Evolutionary conservation across 2,113 vertebrate genomes (phyloP).

Genomic region (Ctenomys sociabilis): DNA sequence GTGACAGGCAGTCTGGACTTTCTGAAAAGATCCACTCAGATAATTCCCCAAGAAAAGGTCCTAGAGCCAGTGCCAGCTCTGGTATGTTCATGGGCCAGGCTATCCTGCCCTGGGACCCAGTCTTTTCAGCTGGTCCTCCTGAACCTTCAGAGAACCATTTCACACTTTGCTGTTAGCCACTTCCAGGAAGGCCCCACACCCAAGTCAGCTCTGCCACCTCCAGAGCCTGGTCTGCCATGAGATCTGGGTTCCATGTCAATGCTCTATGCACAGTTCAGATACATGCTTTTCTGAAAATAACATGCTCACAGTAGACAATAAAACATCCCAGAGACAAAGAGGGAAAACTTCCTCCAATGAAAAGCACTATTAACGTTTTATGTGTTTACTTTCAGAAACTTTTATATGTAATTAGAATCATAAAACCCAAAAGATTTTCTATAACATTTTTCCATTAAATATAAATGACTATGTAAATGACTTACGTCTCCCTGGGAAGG

Average conservation of each 20-base stretch:
- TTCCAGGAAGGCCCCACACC: neutral
- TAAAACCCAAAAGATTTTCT: constrained; percentile 19
- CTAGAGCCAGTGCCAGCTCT: neutral
- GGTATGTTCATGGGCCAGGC: neutral
- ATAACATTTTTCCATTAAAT: neutral
- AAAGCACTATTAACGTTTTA: constrained; percentile 18
- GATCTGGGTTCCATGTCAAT: neutral
- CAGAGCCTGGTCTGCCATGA: neutral
- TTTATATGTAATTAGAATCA: neutral
- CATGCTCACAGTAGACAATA: neutral
- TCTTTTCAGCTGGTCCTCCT: neutral
- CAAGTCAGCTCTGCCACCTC: neutral
- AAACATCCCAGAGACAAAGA: constrained; percentile 18
- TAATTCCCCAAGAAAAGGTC: neutral
- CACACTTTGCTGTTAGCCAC: neutral
- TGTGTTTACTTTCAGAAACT: neutral
- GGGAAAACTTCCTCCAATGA: neutral
- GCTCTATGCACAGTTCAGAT: neutral
- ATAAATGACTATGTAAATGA: neutral
- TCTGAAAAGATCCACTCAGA: neutral
- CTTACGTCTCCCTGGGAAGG: neutral
- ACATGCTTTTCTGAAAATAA: neutral
- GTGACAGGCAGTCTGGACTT: neutral
- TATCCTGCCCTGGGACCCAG: neutral
- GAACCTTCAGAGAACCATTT: neutral